Evolutionary conservation across 53 echinoderm and acorn worm genomes (phyloP).

Genomic region (Paracentrotus lividus): DNA sequence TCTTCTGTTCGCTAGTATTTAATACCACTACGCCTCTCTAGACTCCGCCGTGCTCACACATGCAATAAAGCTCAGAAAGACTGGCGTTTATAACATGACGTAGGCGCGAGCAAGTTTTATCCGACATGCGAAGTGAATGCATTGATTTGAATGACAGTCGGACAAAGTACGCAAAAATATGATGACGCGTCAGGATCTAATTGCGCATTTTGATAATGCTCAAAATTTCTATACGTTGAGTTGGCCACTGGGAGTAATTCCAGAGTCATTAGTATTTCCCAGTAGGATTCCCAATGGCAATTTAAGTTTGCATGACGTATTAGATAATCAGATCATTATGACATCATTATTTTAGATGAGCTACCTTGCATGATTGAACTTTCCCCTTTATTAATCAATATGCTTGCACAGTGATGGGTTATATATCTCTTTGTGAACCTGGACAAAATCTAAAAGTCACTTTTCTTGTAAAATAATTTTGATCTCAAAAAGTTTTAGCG

Average conservation of each 20-base stretch:
- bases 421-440: neutral
- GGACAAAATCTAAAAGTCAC: too few species aligned
- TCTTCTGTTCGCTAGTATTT: neutral
- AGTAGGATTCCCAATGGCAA: neutral
- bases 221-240: neutral
- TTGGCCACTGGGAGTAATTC: neutral
- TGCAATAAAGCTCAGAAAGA: neutral
- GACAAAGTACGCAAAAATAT: constrained; percentile 4
- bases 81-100: neutral
- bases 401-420: neutral
- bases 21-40: neutral
- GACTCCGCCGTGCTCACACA: neutral
- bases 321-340: too few species aligned
- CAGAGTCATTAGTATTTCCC: neutral
- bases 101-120: neutral
- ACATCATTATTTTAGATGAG: neutral
- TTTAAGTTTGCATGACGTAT: constrained; percentile 11
- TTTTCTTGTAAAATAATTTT: too few species aligned
- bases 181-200: constrained; percentile 23
- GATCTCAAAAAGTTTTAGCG: too few species aligned
- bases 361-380: neutral
- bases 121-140: neutral
- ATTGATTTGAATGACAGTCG: neutral
- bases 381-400: too few species aligned
- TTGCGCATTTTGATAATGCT: neutral